Conservation (phyloP, 2,888 invertebrate genomes). For the Pammene fasciana region DNA sequence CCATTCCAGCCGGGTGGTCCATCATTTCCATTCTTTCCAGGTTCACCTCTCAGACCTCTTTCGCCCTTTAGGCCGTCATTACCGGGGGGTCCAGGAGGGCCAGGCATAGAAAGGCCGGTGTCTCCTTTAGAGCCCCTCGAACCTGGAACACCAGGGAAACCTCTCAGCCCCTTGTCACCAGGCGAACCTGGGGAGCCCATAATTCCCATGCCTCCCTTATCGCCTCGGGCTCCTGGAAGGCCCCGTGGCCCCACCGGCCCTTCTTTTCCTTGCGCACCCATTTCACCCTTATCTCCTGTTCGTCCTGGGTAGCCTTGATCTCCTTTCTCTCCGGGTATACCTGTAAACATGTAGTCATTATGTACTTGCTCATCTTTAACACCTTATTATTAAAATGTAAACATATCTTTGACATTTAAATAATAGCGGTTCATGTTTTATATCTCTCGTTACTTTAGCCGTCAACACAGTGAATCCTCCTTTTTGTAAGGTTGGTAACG, state of each 20-base stretch:
- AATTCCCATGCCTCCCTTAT: conserved; percentile 90
- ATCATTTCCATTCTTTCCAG: conserved; percentile 88
- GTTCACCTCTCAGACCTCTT: conserved; percentile 88
- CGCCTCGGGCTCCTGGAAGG: conserved; percentile 90
- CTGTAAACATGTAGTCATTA: conserved; percentile 57
- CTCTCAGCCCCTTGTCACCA: conserved; percentile 85
- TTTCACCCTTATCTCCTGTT: conserved; percentile 68
- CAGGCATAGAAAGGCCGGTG: conserved; percentile 86
- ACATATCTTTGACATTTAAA: too few species aligned
- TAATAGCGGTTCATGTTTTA: too few species aligned
- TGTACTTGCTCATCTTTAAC: not conserved
- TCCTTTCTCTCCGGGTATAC: conserved; percentile 84
- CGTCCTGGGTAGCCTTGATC: conserved; percentile 74
- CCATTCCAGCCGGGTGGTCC: conserved; percentile 87
- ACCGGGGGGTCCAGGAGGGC: conserved; percentile 87
- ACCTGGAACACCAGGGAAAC: conserved; percentile 84
- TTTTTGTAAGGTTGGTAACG: too few species aligned
- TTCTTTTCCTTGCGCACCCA: conserved; percentile 71
- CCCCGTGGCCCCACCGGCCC: conserved; percentile 89
- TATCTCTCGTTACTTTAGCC: too few species aligned
- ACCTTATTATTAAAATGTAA: too few species aligned
- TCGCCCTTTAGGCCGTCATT: conserved; percentile 87
- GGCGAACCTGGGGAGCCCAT: conserved; percentile 90
- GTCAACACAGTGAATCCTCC: too few species aligned
- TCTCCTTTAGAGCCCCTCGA: conserved; percentile 88